Conservation (phyloP, 2,113 vertebrate genomes). For the Anguilla rostrata region DNA sequence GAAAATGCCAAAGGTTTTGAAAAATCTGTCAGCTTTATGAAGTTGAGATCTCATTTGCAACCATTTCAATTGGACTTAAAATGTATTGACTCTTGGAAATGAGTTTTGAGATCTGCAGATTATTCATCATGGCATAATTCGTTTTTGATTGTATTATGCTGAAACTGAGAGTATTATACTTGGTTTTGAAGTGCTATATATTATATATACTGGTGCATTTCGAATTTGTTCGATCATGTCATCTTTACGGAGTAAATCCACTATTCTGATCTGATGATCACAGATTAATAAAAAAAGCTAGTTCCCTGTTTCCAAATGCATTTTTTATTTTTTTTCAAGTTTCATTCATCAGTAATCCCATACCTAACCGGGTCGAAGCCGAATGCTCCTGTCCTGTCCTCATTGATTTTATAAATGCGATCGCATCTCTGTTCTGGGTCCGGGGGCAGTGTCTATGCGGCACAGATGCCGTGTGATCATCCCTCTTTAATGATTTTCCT, state of each 20-base stretch:
- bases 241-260: background rate
- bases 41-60: too few species aligned
- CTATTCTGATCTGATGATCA: background rate
- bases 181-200: background rate
- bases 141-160: background rate
- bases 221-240: background rate
- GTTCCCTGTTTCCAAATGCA: conserved; percentile 5
- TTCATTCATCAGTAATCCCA: conserved; percentile 3
- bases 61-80: too few species aligned
- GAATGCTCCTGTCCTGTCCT: background rate
- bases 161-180: too few species aligned
- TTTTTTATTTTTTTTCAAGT: background rate
- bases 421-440: background rate
- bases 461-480: conserved; percentile 16
- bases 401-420: background rate
- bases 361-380: background rate
- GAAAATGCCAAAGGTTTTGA: background rate
- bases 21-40: background rate
- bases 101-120: background rate
- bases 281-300: background rate
- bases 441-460: background rate
- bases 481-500: conserved; percentile 25
- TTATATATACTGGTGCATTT: background rate
- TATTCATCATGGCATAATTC: background rate
- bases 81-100: background rate